Evolutionary conservation across 2,113 vertebrate species (phyloP).

Genomic region (Psittacara wagleri): DNA sequence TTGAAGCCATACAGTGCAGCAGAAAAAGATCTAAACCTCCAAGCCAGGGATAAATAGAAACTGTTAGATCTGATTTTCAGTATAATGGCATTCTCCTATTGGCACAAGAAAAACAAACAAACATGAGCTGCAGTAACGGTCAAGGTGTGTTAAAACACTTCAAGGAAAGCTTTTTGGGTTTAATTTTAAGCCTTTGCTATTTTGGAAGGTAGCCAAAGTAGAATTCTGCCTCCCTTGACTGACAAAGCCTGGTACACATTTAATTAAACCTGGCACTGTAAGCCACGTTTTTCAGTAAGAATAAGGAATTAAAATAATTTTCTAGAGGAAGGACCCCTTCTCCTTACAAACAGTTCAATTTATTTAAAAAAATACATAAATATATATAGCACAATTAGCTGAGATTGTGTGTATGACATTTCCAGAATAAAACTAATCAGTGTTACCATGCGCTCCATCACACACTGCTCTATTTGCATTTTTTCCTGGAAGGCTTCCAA

Average conservation of each 20-base stretch:
- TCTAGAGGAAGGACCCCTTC: neutral
- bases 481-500: conserved; percentile 51
- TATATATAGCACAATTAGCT: neutral
- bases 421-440: conserved; percentile 52
- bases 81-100: conserved; percentile 34
- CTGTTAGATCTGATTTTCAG: conserved; percentile 45
- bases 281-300: neutral
- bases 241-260: conserved; percentile 59
- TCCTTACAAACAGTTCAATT: neutral
- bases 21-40: conserved; percentile 38
- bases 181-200: conserved; percentile 57
- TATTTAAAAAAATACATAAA: neutral
- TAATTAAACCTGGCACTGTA: conserved; percentile 52
- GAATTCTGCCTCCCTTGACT: conserved; percentile 50
- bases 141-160: conserved; percentile 49
- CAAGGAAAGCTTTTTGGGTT: neutral
- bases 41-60: conserved; percentile 45
- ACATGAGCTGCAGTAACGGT: neutral
- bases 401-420: conserved; percentile 2
- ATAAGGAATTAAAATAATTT: conserved; percentile 30
- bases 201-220: conserved; percentile 50
- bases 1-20: conserved; percentile 57
- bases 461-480: conserved; percentile 40
- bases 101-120: conserved; percentile 21
- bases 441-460: neutral